Evolutionary conservation across 2,113 vertebrate species (phyloP).

Genomic region (Pterocles gutturalis): DNA sequence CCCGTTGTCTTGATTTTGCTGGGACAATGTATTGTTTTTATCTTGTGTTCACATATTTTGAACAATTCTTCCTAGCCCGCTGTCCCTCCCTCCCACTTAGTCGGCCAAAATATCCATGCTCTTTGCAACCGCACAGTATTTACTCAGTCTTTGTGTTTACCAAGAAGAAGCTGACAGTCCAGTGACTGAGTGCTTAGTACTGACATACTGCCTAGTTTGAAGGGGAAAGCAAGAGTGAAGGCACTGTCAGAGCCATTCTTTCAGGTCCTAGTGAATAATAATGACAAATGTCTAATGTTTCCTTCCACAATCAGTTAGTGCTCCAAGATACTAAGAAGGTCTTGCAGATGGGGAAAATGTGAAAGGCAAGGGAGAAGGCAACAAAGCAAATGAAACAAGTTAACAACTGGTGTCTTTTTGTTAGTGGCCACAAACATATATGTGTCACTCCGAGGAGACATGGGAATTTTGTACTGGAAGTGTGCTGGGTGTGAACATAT

Average conservation of each 20-base stretch:
- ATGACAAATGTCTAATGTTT: neutral
- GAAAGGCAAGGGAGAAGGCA: neutral
- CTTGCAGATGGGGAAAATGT: neutral
- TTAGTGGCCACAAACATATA: neutral
- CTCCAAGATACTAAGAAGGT: neutral
- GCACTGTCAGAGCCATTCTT: neutral
- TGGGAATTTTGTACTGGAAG: neutral
- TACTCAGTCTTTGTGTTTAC: neutral
- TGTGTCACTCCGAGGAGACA: neutral
- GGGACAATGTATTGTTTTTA: neutral
- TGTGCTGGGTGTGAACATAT: neutral
- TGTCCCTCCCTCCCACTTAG: neutral
- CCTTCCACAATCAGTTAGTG: neutral
- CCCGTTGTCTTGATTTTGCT: neutral
- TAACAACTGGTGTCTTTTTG: neutral
- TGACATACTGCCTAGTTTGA: neutral
- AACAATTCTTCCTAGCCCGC: neutral
- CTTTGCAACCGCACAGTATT: neutral
- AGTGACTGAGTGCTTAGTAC: neutral
- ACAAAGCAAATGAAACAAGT: neutral
- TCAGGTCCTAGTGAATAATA: neutral
- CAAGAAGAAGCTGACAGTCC: neutral
- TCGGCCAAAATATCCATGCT: conserved; percentile 12
- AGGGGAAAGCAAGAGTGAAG: neutral
- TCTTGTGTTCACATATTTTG: neutral